These are phyloP conservation scores for Pseudochromis fuscus DNA, from an alignment of 2,797 vertebrate genomes.

Conservation along the genomic window DNA sequence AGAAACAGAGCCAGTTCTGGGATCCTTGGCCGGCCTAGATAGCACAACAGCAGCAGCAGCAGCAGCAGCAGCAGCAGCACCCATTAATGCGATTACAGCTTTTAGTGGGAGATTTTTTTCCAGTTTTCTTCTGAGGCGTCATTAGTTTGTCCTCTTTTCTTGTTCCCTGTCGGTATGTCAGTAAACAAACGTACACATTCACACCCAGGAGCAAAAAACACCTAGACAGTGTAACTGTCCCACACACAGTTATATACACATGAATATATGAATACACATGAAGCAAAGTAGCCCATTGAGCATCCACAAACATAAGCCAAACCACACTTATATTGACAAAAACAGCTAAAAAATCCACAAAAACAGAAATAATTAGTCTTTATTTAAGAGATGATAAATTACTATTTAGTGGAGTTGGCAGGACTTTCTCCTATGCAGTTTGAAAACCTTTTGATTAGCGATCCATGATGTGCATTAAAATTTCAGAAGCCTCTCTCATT, in stretches of 20 bases:
- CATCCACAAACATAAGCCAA: slow-evolving; percentile 25
- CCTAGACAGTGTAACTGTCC: neutral
- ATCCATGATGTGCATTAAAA: slow-evolving; percentile 60
- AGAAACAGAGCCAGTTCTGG: slow-evolving; percentile 56
- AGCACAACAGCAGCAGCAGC: slow-evolving; percentile 40
- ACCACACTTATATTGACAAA: slow-evolving; percentile 27
- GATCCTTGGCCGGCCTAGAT: slow-evolving; percentile 72
- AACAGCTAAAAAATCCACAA: neutral
- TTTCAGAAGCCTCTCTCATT: slow-evolving; percentile 65
- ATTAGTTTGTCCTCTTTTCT: slow-evolving; percentile 70
- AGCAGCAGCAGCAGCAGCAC: slow-evolving; percentile 47
- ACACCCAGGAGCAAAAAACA: slow-evolving; percentile 30
- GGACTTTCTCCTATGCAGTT: slow-evolving; percentile 52
- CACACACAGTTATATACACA: neutral
- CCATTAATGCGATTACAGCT: slow-evolving; percentile 82
- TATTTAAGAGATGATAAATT: slow-evolving; percentile 54
- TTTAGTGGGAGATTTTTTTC: slow-evolving; percentile 79
- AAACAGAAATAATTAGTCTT: slow-evolving; percentile 43
- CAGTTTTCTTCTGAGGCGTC: slow-evolving; percentile 71
- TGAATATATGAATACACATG: slow-evolving; percentile 38
- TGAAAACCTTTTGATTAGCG: slow-evolving; percentile 70
- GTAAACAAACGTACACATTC: slow-evolving; percentile 55
- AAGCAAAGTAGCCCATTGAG: neutral
- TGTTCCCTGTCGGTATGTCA: slow-evolving; percentile 45
- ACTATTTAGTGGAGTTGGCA: slow-evolving; percentile 58